Conservation (phyloP, 1,140 invertebrate genomes). For the Pseudobourletiella spinata region DNA sequence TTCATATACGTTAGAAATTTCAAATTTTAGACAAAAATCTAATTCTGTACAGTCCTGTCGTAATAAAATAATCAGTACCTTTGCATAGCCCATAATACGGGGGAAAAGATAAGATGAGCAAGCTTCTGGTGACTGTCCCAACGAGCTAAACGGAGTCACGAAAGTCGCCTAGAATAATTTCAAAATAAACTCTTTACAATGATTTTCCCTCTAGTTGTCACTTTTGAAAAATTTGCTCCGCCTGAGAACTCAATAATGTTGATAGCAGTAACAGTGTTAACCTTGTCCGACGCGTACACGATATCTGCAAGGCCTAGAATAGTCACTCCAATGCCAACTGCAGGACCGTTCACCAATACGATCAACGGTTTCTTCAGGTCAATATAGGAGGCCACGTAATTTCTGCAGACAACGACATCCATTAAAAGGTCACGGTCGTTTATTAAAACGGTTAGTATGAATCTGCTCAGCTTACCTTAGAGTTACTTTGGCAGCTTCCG, state of each 20-base stretch:
- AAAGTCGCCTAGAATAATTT: slow-evolving; percentile 47
- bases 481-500: slow-evolving; percentile 5
- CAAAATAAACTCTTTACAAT: not conserved
- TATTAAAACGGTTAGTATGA: not conserved
- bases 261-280: slow-evolving; percentile 17
- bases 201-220: not conserved
- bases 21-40: too few species aligned
- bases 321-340: slow-evolving; percentile 54
- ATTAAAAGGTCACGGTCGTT: slow-evolving; percentile 5
- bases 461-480: slow-evolving; percentile 16
- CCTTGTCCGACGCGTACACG: slow-evolving; percentile 50
- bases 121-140: slow-evolving; percentile 54
- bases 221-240: too few species aligned
- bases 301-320: slow-evolving; percentile 52
- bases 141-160: slow-evolving; percentile 49
- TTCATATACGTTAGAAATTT: too few species aligned
- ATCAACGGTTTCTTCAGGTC: slow-evolving; percentile 56
- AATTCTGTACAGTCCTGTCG: too few species aligned
- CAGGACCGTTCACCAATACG: slow-evolving; percentile 54
- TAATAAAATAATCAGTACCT: slow-evolving; percentile 38
- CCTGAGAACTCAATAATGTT: not conserved
- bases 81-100: slow-evolving; percentile 49
- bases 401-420: slow-evolving; percentile 38
- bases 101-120: slow-evolving; percentile 53
- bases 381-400: slow-evolving; percentile 53